These are phyloP conservation scores for Crotalus viridis DNA, from an alignment of 2,113 vertebrate species.

Conservation along the genomic window DNA sequence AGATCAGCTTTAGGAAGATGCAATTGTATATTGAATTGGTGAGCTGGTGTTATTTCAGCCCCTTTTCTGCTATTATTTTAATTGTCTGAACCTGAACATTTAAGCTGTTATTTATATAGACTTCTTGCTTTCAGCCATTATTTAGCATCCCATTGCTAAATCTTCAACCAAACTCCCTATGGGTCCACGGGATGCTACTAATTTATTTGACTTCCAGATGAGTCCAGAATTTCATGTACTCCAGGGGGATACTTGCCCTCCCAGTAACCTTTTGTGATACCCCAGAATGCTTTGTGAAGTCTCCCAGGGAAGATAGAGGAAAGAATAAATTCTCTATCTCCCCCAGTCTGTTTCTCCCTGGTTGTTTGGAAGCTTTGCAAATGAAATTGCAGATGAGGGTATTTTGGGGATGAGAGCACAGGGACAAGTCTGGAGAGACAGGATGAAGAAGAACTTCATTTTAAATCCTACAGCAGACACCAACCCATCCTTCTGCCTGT, in stretches of 20 bases:
- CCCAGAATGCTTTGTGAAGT: background rate
- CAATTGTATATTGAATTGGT: background rate
- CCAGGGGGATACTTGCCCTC: background rate
- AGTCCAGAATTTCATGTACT: background rate
- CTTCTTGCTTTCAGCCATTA: background rate
- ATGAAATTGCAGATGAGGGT: background rate
- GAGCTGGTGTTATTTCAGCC: background rate
- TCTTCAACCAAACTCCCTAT: background rate
- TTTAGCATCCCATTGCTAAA: background rate
- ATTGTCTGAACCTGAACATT: background rate
- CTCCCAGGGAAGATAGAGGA: background rate
- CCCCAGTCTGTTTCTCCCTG: background rate
- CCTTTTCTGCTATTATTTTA: conserved; percentile 14
- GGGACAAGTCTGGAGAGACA: too few species aligned
- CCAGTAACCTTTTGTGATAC: background rate
- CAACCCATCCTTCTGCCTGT: background rate
- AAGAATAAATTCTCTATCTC: background rate
- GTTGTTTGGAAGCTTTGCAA: background rate
- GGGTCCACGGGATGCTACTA: too few species aligned
- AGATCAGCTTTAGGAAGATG: background rate
- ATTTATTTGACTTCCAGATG: background rate
- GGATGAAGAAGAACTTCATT: background rate
- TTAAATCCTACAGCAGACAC: background rate
- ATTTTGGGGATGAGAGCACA: background rate
- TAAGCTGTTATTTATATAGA: conserved; percentile 1